Percentiles rank a stretch among this genome's conserved stretches.
These are phyloP conservation scores for Drosophila paulistorum DNA, from an alignment of 1,140 invertebrate species.

Conservation along the genomic window DNA sequence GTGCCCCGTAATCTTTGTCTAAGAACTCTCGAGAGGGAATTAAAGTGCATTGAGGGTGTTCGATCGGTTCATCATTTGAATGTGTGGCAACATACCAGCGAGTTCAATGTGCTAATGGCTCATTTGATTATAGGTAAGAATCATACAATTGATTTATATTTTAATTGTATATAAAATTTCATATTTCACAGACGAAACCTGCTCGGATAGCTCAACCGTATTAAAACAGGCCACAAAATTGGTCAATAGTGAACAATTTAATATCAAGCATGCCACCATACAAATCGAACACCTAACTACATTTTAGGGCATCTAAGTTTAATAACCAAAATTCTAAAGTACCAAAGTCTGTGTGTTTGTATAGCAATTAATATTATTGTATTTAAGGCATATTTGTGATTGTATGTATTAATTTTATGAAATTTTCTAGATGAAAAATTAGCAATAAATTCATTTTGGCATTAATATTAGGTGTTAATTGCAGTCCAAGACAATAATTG, in stretches of 20 bases:
- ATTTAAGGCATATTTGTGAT: slow-evolving; percentile 50
- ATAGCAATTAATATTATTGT: slow-evolving; percentile 2
- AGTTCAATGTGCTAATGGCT: slow-evolving; percentile 88
- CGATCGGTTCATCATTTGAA: slow-evolving; percentile 90
- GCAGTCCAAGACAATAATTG: neutral
- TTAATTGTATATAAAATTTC: neutral
- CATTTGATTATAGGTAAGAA: slow-evolving; percentile 89
- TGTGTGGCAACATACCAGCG: slow-evolving; percentile 91
- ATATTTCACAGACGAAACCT: slow-evolving; percentile 80
- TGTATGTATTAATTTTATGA: slow-evolving; percentile 31
- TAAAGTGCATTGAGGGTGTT: slow-evolving; percentile 87
- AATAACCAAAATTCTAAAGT: slow-evolving; percentile 22
- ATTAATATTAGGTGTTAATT: neutral
- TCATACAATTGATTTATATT: neutral
- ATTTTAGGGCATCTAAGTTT: slow-evolving; percentile 35
- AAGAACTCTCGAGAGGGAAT: slow-evolving; percentile 83
- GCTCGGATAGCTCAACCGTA: slow-evolving; percentile 83
- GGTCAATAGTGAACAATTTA: slow-evolving; percentile 84
- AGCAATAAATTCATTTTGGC: slow-evolving; percentile 1
- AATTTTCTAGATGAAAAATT: slow-evolving; percentile 3
- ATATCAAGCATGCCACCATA: slow-evolving; percentile 86
- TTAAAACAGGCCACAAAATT: slow-evolving; percentile 84
- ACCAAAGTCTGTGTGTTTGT: slow-evolving; percentile 49
- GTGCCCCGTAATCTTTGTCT: slow-evolving; percentile 86
- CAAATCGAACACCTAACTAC: slow-evolving; percentile 84